These are phyloP conservation scores for Phoronis australis DNA, from an alignment of 2,888 invertebrate genomes.

Conservation along the genomic window DNA sequence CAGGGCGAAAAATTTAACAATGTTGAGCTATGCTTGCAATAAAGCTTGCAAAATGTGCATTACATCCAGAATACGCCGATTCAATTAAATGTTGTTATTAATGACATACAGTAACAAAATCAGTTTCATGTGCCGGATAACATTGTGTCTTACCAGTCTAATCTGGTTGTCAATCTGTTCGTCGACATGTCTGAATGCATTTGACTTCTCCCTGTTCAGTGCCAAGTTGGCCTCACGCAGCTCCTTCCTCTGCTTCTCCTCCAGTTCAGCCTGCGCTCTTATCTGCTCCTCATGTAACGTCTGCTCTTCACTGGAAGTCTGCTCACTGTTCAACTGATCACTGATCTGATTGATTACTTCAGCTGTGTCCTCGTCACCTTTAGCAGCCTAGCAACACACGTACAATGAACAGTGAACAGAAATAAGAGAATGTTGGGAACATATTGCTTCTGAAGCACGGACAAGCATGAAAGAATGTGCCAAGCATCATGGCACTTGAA, in stretches of 20 bases:
- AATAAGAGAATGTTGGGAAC: too few species aligned
- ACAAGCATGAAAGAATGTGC: too few species aligned
- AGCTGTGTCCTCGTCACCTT: constrained; percentile 36
- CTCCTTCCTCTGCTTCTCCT: constrained; percentile 25
- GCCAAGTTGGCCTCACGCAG: constrained; percentile 18
- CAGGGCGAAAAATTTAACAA: too few species aligned
- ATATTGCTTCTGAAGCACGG: too few species aligned
- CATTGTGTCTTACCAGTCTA: constrained; percentile 33
- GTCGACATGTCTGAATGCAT: constrained; percentile 21
- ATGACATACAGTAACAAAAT: background rate
- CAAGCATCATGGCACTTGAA: too few species aligned
- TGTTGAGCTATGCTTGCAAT: too few species aligned
- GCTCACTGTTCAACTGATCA: constrained; percentile 27
- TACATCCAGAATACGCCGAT: background rate
- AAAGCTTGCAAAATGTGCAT: too few species aligned
- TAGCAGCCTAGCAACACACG: constrained; percentile 31
- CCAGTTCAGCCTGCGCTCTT: constrained; percentile 27
- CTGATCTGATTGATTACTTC: constrained; percentile 37
- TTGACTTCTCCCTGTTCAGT: constrained; percentile 26
- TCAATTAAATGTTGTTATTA: background rate
- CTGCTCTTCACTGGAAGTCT: constrained; percentile 24
- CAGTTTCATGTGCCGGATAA: too few species aligned
- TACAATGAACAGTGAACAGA: too few species aligned
- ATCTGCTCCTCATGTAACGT: constrained; percentile 30
- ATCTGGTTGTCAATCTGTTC: constrained; percentile 37